Conservation (phyloP, 1,140 invertebrate genomes). For the Seison nebaliae region DNA sequence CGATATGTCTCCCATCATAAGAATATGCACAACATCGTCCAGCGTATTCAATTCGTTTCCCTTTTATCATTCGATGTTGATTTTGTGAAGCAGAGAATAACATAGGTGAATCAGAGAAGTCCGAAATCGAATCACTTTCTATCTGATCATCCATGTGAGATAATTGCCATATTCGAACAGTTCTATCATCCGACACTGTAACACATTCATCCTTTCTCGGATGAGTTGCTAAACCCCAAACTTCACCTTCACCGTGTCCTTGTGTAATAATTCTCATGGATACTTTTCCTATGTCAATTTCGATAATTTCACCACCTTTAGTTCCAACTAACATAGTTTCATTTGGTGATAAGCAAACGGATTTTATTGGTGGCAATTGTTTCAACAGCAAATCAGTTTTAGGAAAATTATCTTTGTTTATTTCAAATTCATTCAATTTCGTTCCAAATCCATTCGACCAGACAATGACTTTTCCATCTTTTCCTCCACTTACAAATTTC, state of each 20-base stretch:
- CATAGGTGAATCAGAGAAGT: too few species aligned
- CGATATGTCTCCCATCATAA: slow-evolving; percentile 23
- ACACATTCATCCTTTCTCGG: slow-evolving; percentile 20
- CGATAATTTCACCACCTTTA: slow-evolving; percentile 24
- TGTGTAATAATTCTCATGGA: slow-evolving; percentile 23
- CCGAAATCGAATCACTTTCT: too few species aligned
- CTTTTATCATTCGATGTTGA: neutral
- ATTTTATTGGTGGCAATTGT: slow-evolving; percentile 21
- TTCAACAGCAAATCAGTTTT: slow-evolving; percentile 18
- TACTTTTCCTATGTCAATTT: slow-evolving; percentile 23
- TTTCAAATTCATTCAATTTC: slow-evolving; percentile 22
- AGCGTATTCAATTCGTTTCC: slow-evolving; percentile 19
- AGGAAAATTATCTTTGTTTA: slow-evolving; percentile 19
- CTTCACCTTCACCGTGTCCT: slow-evolving; percentile 26
- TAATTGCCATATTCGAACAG: slow-evolving; percentile 23
- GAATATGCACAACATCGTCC: slow-evolving; percentile 22
- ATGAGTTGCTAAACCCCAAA: slow-evolving; percentile 26
- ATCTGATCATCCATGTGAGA: slow-evolving; percentile 17
- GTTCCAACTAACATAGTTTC: slow-evolving; percentile 24
- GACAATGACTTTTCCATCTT: slow-evolving; percentile 26
- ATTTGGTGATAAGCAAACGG: slow-evolving; percentile 24
- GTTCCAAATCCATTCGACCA: slow-evolving; percentile 26
- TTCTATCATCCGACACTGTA: slow-evolving; percentile 27
- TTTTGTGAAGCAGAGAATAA: too few species aligned
- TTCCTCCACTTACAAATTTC: slow-evolving; percentile 29